These are phyloP conservation scores for Gibbula magus DNA, from an alignment of 2,888 invertebrate species.

Conservation along the genomic window DNA sequence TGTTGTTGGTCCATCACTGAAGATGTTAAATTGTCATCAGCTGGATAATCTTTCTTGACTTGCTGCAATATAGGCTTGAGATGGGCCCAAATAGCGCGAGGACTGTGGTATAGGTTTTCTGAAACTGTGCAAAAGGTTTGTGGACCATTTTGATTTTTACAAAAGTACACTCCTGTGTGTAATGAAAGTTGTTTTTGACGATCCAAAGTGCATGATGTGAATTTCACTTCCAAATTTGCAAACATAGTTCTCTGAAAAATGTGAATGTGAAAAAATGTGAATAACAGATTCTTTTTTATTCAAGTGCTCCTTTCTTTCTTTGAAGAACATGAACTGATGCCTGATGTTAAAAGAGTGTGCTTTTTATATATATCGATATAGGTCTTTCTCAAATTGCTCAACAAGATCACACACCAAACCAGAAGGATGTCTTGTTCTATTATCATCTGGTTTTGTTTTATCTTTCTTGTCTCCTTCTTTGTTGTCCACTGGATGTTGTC, in stretches of 20 bases:
- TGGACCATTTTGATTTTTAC: neutral
- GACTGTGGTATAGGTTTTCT: neutral
- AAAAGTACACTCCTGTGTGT: neutral
- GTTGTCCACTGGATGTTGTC: no score
- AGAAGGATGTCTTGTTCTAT: neutral
- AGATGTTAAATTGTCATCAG: neutral
- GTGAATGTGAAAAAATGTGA: no score
- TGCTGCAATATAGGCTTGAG: neutral
- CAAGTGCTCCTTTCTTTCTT: neutral
- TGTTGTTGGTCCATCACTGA: neutral
- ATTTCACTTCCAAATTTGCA: neutral
- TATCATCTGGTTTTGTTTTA: neutral
- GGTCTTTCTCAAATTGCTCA: no score
- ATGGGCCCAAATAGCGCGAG: neutral
- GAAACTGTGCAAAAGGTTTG: neutral
- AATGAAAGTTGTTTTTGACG: neutral
- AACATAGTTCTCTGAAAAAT: slow-evolving; percentile 6
- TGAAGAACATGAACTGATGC: neutral
- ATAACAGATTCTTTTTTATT: neutral
- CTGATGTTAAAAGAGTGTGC: neutral
- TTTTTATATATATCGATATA: no score
- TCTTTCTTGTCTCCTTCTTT: neutral
- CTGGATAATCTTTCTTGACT: neutral
- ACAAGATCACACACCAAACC: neutral
- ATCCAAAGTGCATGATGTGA: neutral